Evolutionary conservation across 1,140 invertebrate genomes (phyloP), one percentile per base, ranked within the genome.

Genomic region (Megalonaias nervosa): DNA sequence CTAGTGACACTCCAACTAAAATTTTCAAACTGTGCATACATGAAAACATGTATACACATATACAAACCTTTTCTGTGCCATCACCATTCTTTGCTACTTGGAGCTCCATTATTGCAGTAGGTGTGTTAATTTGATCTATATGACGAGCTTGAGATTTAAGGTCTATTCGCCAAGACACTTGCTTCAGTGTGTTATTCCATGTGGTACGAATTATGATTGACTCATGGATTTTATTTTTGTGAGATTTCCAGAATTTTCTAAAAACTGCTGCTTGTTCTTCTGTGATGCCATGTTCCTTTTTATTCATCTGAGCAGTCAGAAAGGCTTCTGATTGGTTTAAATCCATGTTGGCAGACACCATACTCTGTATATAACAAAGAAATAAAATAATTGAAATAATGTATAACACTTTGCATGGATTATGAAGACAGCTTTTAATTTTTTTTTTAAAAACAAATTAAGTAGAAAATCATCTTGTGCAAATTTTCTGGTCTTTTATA

Each of bases 71-170:
- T 48, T 48, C 38, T 48, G 38, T 48, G 38, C 38, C 38, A 48
- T 48, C 6, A 6, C 38, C 70, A 75, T 86, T 67, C 84, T 69
- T 55, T 80, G 75, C 77, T 38, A 90, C 64, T 71, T 89, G 84
- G 23, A 90, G 76, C 83, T 90, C 89, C 82, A 90, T 85, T 38
- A 90, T 90, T n/a, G 89, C 89, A 31, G 85, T 85, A 21, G 89
- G 86, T 71, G 84, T 82, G 72, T 88, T 89, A 21, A 90, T 86
- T 70, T 89, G 83, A 55, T 89, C 88, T 21, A 80, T 82, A 72
- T 86, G 81, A 62, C 77, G 79, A n/a, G 88, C 75, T 70, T 89
- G 87, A 72, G 88, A 86, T 82, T 89, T 86, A 62, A 90, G 75
- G 78, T 90, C 89, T 67, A 90, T 88, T 81, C 89, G 82, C 89